Percentiles rank a stretch among this genome's conserved stretches.
Conservation (phyloP, 2,113 vertebrate species). For the Taurulus bubalis region DNA sequence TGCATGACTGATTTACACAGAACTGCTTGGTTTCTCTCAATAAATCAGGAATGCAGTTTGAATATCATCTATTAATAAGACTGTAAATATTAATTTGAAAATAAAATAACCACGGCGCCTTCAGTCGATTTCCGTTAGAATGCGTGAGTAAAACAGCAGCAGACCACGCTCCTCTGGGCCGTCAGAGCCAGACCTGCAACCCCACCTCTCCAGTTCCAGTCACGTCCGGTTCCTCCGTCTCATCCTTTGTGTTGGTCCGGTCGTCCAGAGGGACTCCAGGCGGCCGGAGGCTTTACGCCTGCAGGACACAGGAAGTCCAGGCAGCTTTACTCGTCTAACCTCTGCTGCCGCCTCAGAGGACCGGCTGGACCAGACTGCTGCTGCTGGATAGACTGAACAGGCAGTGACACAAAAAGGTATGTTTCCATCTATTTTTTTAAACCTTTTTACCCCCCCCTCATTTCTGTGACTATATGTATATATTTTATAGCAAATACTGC, state of each 20-base stretch:
- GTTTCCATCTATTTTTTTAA: background rate
- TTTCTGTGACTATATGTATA: background rate
- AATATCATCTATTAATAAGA: background rate
- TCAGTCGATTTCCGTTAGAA: background rate
- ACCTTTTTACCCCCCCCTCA: too few relatives aligned
- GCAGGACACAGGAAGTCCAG: constrained; percentile 28
- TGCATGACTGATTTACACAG: background rate
- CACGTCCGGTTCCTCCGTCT: constrained; percentile 10
- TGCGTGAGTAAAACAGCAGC: background rate
- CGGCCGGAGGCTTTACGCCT: constrained; percentile 13
- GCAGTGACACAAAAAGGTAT: constrained; percentile 7
- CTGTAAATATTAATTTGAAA: background rate
- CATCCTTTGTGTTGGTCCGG: constrained; percentile 20
- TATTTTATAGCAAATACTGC: background rate
- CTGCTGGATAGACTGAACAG: background rate
- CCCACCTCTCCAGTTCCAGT: background rate
- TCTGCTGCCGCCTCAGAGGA: constrained; percentile 29
- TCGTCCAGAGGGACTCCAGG: constrained; percentile 41
- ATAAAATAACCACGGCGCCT: background rate
- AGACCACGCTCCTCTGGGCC: background rate
- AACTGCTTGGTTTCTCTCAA: background rate
- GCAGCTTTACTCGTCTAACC: constrained; percentile 30
- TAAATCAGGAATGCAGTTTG: background rate
- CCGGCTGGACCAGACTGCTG: constrained; percentile 2
- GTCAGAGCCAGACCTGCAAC: background rate